These are phyloP conservation scores for Xestia sexstrigata DNA, from an alignment of 2,888 invertebrate species.

Conservation along the genomic window DNA sequence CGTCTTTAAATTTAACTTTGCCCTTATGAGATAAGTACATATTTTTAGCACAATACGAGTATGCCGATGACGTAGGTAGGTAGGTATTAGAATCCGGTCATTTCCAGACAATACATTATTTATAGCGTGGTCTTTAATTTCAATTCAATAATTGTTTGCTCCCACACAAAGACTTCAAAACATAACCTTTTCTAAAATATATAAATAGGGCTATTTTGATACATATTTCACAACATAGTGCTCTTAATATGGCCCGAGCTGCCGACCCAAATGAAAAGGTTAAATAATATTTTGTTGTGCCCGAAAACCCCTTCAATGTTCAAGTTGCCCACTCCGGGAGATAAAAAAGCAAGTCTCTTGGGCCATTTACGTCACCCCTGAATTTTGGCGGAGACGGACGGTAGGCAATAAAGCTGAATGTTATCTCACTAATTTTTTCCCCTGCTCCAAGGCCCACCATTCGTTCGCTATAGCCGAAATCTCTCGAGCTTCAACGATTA, in stretches of 20 bases:
- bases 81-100: conserved; percentile 1
- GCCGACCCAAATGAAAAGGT: conserved; percentile 48
- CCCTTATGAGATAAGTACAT: conserved; percentile 12
- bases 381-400: conserved; percentile 80
- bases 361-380: conserved; percentile 79
- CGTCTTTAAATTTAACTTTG: conserved; percentile 25
- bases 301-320: conserved; percentile 60
- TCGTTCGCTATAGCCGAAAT: conserved; percentile 70
- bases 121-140: conserved; percentile 2
- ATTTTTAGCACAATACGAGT: conserved; percentile 31
- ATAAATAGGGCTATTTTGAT: conserved; percentile 11
- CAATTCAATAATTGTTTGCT: neutral
- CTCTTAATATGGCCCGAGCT: conserved; percentile 16
- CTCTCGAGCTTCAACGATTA: conserved; percentile 73
- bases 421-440: conserved; percentile 85
- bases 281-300: conserved; percentile 58
- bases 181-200: neutral
- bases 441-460: conserved; percentile 70
- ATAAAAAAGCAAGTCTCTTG: conserved; percentile 73
- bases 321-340: conserved; percentile 63
- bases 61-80: conserved; percentile 9
- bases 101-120: conserved; percentile 3
- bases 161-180: neutral
- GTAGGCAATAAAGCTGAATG: conserved; percentile 82
- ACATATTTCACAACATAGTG: conserved; percentile 28